Evolutionary conservation across 1,140 invertebrate species (phyloP), one percentile per base, ranked within the genome.

Genomic region (Elysia chlorotica): DNA sequence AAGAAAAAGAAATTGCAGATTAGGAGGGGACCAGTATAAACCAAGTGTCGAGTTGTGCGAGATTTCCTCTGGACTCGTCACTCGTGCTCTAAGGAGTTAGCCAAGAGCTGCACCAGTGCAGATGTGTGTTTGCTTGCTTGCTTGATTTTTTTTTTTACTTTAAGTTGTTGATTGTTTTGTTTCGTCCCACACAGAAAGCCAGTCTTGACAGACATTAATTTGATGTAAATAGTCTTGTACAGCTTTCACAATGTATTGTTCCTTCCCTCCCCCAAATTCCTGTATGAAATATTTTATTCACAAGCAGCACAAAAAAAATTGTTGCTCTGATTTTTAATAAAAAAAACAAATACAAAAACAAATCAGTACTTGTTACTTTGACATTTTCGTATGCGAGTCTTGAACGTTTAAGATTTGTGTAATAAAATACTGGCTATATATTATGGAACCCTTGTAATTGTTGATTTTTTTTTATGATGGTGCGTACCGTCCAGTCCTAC

Each of bases 381-480:
- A n/a, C 66, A 68, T 69, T 61, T 25, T n/a, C 19, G 59, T 62
- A 37, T 68, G 48, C 56, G 65, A 57, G 66, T 68, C 53, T 57
- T 68, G 6, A 56, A 68, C 53, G 66, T 63, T 30, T 56, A 37
- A 59, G 67, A 69, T 69, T 69, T 69, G 67, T 69, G 67, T 69
- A 69, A 69, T 69, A 69, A 69, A 63, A 69, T 69, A 69, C 53
- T 59, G 54, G 54, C 67, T 69, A 36, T 69, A 69, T 69, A 69
- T 69, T 37, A 25, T 1, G n/a, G n/a, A n/a, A n/a, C n/a, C n/a
- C n/a, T n/a, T n/a, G n/a, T n/a, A n/a, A n/a, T n/a, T n/a, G n/a
- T n/a, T n/a, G n/a, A n/a, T n/a, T n/a, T n/a, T n/a, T n/a, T n/a
- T n/a, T n/a, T n/a, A n/a, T n/a, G n/a, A n/a, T n/a, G n/a, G n/a